phyloP scores from a whole-genome alignment of 2,797 vertebrate genomes.

The Manis crassicaudata region DNA sequence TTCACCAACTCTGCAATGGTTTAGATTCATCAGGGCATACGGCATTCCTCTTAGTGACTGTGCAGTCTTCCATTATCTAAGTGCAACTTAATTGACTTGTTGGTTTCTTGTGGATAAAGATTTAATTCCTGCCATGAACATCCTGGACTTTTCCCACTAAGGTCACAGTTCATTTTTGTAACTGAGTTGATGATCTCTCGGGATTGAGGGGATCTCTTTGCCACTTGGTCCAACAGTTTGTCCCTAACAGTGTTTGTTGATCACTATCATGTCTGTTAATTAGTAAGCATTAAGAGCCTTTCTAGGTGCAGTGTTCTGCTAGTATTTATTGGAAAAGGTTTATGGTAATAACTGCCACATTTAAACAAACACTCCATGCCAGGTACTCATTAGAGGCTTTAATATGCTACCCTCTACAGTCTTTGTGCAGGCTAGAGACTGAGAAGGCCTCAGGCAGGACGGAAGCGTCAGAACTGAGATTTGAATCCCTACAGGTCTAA shows the following conservation, averaged over 20 bases:
- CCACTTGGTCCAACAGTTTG: background rate
- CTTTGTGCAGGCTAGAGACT: background rate
- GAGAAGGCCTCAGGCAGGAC: background rate
- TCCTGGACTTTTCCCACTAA: background rate
- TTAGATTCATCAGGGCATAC: background rate
- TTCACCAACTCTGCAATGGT: background rate
- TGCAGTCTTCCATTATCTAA: background rate
- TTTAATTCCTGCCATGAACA: background rate
- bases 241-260: background rate
- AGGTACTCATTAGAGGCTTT: background rate
- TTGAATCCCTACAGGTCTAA: background rate
- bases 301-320: background rate
- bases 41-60: background rate
- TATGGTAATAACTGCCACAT: background rate
- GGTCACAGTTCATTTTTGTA: background rate
- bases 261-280: background rate
- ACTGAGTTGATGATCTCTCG: background rate
- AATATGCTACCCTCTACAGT: background rate
- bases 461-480: background rate
- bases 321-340: background rate
- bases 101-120: background rate
- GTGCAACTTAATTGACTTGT: background rate
- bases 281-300: background rate
- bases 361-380: background rate
- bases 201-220: background rate